Conservation (phyloP, 2,797 vertebrate genomes). For the Helostoma temminkii region DNA sequence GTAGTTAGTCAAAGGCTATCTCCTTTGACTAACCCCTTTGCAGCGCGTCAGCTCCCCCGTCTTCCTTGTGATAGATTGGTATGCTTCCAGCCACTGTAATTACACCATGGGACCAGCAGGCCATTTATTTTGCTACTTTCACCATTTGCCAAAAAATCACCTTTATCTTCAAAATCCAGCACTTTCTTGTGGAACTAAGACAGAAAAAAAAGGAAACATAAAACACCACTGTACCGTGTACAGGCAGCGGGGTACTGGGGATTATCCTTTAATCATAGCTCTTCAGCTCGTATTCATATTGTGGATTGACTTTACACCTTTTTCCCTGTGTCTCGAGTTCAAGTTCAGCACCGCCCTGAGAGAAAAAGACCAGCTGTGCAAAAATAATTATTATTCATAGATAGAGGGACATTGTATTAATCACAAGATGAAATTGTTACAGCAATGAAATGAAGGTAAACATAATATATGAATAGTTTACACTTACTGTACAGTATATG, state of each 20-base stretch:
- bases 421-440: background rate
- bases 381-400: background rate
- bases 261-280: conserved; percentile 54
- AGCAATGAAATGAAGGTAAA: background rate
- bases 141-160: conserved; percentile 94
- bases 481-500: too few species aligned
- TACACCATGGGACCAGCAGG: conserved; percentile 94
- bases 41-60: conserved; percentile 88
- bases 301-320: conserved; percentile 51
- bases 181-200: conserved; percentile 92
- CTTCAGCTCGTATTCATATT: conserved; percentile 40
- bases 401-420: background rate
- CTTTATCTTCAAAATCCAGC: conserved; percentile 96
- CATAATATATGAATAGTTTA: background rate
- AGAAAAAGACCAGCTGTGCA: background rate
- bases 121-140: conserved; percentile 99
- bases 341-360: conserved; percentile 45
- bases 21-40: conserved; percentile 99
- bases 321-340: conserved; percentile 27
- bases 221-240: conserved; percentile 76
- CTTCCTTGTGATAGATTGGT: conserved; percentile 93
- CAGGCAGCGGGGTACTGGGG: conserved; percentile 35
- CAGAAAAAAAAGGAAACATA: conserved; percentile 89
- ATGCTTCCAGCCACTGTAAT: conserved; percentile 97
- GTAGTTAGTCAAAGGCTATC: conserved; percentile 99